phyloP scores from a whole-genome alignment of 2,888 invertebrate species.

The Operophtera brumata region DNA sequence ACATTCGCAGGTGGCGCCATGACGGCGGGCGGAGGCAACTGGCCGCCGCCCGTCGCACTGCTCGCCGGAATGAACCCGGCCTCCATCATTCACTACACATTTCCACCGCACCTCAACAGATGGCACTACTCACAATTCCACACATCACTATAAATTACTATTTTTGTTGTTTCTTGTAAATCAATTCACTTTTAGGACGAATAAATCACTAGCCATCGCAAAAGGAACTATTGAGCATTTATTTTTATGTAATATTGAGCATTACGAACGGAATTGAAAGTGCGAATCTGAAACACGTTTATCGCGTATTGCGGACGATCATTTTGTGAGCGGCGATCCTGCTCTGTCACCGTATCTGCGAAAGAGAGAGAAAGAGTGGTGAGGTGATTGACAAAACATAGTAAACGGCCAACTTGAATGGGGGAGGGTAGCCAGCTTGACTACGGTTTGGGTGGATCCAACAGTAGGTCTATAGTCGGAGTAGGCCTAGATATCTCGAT shows the following conservation, averaged over 20 bases:
- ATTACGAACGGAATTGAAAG: constrained; percentile 17
- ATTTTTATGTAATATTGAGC: constrained; percentile 13
- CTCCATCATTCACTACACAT: constrained; percentile 66
- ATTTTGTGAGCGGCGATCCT: constrained; percentile 32
- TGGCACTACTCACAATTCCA: constrained; percentile 49
- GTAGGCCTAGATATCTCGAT: too few relatives aligned
- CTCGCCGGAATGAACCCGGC: constrained; percentile 72
- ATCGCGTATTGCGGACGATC: constrained; percentile 4
- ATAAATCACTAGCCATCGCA: constrained; percentile 22
- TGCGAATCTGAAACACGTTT: constrained; percentile 3
- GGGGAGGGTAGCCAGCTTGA: constrained; percentile 37
- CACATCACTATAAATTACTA: constrained; percentile 23
- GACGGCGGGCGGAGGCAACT: constrained; percentile 50
- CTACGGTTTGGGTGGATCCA: background rate
- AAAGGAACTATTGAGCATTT: constrained; percentile 28
- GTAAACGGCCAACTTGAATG: constrained; percentile 38
- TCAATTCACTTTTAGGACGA: constrained; percentile 36
- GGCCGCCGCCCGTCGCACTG: constrained; percentile 43
- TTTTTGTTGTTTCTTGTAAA: background rate
- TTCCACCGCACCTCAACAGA: constrained; percentile 53
- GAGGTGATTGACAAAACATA: constrained; percentile 52
- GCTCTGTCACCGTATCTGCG: constrained; percentile 51
- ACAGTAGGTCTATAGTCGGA: too few relatives aligned
- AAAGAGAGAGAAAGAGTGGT: constrained; percentile 51
- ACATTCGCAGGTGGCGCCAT: constrained; percentile 82